Evolutionary conservation across 1,140 invertebrate species (phyloP), one percentile per base, ranked within the genome.

Genomic region (Lasioglossum baleicum): DNA sequence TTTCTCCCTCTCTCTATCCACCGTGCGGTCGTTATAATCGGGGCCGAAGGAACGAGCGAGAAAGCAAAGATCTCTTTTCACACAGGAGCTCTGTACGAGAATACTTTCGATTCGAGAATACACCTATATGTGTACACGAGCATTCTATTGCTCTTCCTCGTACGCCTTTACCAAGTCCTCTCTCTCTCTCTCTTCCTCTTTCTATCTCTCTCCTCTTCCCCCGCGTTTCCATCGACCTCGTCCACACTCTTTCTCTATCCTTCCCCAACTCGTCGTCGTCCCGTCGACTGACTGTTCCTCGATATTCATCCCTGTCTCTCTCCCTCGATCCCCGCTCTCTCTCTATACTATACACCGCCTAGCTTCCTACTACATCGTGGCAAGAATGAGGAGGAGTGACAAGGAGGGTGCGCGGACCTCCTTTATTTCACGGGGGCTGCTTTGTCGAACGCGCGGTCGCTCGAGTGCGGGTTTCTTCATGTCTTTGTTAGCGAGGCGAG

Each of bases 401-500:
- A 72, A 82, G 67, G 78, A 70, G 75, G 70, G 71, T 58, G 58
- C 70, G 76, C 77, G 63, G 78, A 64, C 48, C 82, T 74, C 84
- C 85, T 90, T 90, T 91, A 89, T 89, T 90, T 88, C 83, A 87
- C 81, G 83, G 79, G 79, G 75, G 79, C 75, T 80, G 85, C 89
- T 90, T 90, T 90, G 90, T 90, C 86, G 87, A 87, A 84, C 78
- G 84, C 70, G 64, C 70, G 64, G 78, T 77, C 83, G 85, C 81
- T 88, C 84, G 83, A 90, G 88, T 89, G 88, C 89, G 87, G 89
- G 87, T 91, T 90, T 86, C 89, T 90, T 88, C 88, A 81, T 85
- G 90, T 91, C 91, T 92, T 92, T 92, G 91, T 92, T 92, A 89
- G 87, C 86, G 86, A 91, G 91, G 91, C 91, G 91, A 92, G 91